A percentile compares a stretch with the other conserved stretches of the same genome.
These are phyloP conservation scores for Fabriciana adippe DNA, from an alignment of 2,888 invertebrate species.

Conservation along the genomic window DNA sequence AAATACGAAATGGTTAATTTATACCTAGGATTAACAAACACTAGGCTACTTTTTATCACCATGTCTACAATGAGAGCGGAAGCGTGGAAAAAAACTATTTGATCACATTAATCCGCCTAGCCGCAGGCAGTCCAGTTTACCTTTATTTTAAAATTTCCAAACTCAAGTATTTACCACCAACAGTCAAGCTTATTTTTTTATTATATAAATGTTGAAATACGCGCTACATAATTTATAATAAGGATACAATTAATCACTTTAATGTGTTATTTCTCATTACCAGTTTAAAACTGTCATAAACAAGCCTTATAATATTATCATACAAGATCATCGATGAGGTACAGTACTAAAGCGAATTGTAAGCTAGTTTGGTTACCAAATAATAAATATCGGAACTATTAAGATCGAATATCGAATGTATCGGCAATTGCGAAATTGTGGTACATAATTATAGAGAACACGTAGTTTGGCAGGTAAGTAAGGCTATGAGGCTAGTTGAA, in stretches of 20 bases:
- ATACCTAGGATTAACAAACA: too few relatives aligned
- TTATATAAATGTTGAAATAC: background rate
- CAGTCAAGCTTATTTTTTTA: too few relatives aligned
- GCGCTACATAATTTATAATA: background rate
- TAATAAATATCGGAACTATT: conserved; percentile 53
- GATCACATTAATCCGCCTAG: too few relatives aligned
- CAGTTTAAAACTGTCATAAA: conserved; percentile 28
- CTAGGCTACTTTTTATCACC: too few relatives aligned
- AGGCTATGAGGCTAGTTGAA: conserved; percentile 61
- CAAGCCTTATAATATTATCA: conserved; percentile 32
- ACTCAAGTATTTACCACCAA: too few relatives aligned
- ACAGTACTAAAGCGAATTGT: conserved; percentile 26
- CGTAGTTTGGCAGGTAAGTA: conserved; percentile 63
- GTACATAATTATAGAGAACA: conserved; percentile 66
- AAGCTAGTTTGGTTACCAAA: conserved; percentile 47
- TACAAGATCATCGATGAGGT: conserved; percentile 29
- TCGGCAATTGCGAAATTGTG: conserved; percentile 58
- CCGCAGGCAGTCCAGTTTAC: too few relatives aligned
- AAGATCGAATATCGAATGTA: conserved; percentile 59
- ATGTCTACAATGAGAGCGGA: too few relatives aligned
- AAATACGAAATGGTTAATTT: too few relatives aligned
- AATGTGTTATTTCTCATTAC: conserved; percentile 28
- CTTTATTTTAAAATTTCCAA: too few relatives aligned
- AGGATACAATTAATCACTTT: conserved; percentile 28
- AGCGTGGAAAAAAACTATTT: too few relatives aligned